phyloP scores from a whole-genome alignment of 2,888 invertebrate genomes.

The Zhuqinia jingwanae region DNA sequence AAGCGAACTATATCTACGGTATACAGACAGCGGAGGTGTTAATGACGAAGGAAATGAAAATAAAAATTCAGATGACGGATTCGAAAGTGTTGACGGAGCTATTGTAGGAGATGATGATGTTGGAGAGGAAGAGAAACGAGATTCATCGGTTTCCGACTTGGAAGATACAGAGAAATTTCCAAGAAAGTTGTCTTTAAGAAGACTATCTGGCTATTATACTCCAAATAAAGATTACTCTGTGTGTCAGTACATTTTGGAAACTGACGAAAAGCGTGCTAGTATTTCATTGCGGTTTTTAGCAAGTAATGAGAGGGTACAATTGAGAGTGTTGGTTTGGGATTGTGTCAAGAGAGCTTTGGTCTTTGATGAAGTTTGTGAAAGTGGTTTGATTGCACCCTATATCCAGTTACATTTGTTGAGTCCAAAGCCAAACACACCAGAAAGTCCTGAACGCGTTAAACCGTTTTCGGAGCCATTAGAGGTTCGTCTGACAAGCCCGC shows the following conservation, averaged over 20 bases:
- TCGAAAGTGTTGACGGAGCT: not conserved
- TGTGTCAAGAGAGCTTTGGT: constrained; percentile 3
- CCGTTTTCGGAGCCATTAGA: too few relatives aligned
- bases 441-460: not conserved
- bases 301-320: constrained; percentile 22
- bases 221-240: constrained; percentile 68
- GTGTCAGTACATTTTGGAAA: constrained; percentile 62
- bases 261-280: constrained; percentile 39
- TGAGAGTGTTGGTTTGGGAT: constrained; percentile 51
- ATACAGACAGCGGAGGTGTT: not conserved
- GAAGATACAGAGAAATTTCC: constrained; percentile 5
- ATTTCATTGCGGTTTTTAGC: constrained; percentile 55
- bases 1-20: not conserved
- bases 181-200: constrained; percentile 38
- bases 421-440: not conserved
- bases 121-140: not conserved
- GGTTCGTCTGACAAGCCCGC: not conserved
- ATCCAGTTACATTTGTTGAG: constrained; percentile 27
- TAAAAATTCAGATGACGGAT: not conserved
- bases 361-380: constrained; percentile 29
- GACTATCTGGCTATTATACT: constrained; percentile 67
- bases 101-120: not conserved
- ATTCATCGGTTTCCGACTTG: not conserved
- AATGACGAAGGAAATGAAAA: not conserved
- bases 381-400: constrained; percentile 45